phyloP scores from a whole-genome alignment of 2,888 invertebrate genomes.

The Agrotis clavis region DNA sequence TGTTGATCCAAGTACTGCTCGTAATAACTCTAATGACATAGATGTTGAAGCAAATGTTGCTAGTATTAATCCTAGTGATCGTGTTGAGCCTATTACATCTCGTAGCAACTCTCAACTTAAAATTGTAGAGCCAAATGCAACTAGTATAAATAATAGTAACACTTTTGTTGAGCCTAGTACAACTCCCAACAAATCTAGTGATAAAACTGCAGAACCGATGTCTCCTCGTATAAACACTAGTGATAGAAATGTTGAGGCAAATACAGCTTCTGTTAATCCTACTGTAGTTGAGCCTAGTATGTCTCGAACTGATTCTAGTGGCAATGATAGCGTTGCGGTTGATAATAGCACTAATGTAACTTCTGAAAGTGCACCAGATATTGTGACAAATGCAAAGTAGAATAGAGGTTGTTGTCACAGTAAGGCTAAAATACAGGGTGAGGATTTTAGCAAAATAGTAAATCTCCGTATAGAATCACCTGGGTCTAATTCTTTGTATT shows the following conservation, averaged over 20 bases:
- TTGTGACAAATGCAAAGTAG: neutral
- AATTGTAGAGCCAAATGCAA: neutral
- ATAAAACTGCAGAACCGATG: neutral
- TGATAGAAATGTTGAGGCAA: neutral
- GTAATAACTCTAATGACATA: too few relatives aligned
- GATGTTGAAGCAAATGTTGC: too few relatives aligned
- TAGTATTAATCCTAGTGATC: neutral
- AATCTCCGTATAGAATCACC: neutral
- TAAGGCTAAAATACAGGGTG: neutral
- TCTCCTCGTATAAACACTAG: too few relatives aligned
- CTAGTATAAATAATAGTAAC: neutral
- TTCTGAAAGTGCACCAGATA: slow-evolving; percentile 1
- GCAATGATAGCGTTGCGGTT: neutral
- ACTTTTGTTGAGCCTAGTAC: neutral
- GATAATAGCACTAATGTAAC: neutral
- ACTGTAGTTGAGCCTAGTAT: neutral
- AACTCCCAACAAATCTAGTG: neutral
- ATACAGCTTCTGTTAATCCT: neutral
- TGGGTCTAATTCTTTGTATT: neutral
- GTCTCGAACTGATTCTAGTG: neutral
- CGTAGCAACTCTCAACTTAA: neutral
- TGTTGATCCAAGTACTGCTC: too few relatives aligned
- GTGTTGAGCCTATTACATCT: neutral
- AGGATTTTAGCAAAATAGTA: neutral
- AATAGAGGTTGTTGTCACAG: neutral